Evolutionary conservation across 2,797 vertebrate genomes (phyloP), one percentile per base, ranked within the genome.

Genomic region (Argya squamiceps): DNA sequence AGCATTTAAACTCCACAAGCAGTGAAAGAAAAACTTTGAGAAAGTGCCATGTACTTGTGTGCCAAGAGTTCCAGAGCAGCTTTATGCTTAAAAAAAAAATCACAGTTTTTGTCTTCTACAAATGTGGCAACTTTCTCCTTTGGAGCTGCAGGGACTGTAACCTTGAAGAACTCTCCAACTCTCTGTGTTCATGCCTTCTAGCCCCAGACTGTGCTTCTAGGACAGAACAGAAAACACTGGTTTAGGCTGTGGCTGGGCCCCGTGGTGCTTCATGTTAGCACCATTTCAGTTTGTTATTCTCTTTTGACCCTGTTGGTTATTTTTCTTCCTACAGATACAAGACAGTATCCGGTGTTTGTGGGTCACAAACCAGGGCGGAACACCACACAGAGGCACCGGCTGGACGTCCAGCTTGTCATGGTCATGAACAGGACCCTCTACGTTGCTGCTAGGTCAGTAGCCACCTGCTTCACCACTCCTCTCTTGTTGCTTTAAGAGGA

Each of bases 331-430:
- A 21, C 98, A 99, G 99, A 99, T 98, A 99, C 99, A 95, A 99
- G 99, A 98, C 99, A 99, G 97, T 99, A 99, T 98, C 99, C 99
- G 39, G 99, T 99, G 76, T 99, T 99, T 92, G 99, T 99, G 97
- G 99, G 99, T 97, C 99, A 99, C 98, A 99, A 99, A 97, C 99
- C 99, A 92, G 99, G 99, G 96, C 98, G 99, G 96, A 99, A 99
- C 98, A 98, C 98, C 98, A 99, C 99, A 1, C 99, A 99, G 97
- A 98, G 99, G 95, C 99, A 99, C 97, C 99, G 98, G 97, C 98
- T 99, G 98, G 99, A 99, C 97, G 99, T 99, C 97, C 99, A 99
- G 98, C 98, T 99, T 98, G 99, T 99, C 93, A 94, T 99, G 98
- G 98, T 99, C 98, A 99, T 99, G 99, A 99, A 99, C 95, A 98